Evolutionary conservation across 1,140 invertebrate genomes (phyloP).

Genomic region (Marisa cornuarietis): DNA sequence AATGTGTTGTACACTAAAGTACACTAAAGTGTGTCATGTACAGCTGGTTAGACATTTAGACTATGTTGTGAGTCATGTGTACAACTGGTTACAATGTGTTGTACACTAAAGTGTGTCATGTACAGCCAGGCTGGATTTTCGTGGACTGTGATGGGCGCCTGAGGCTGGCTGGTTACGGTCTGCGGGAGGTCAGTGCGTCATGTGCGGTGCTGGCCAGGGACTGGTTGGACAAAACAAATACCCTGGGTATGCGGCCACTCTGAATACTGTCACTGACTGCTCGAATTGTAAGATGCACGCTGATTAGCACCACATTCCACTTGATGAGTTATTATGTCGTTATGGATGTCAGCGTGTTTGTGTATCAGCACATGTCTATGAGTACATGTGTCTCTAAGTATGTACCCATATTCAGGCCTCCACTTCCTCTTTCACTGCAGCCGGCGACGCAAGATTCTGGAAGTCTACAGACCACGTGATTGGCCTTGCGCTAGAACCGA

Average conservation of each 20-base stretch:
- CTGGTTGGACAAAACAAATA: neutral
- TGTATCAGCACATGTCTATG: neutral
- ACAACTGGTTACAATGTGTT: neutral
- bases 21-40: too few relatives aligned
- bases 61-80: too few relatives aligned
- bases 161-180: slow-evolving; percentile 46
- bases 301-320: too few relatives aligned
- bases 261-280: too few relatives aligned
- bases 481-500: neutral
- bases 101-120: slow-evolving; percentile 1
- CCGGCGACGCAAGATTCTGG: slow-evolving; percentile 16
- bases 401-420: neutral
- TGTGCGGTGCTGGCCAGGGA: neutral
- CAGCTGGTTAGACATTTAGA: too few relatives aligned
- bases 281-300: too few relatives aligned
- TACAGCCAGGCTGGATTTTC: slow-evolving; percentile 48
- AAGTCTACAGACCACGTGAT: slow-evolving; percentile 17
- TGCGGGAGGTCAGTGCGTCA: slow-evolving; percentile 20
- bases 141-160: slow-evolving; percentile 48
- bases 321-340: too few relatives aligned
- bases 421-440: neutral
- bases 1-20: too few relatives aligned
- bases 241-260: neutral
- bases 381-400: neutral
- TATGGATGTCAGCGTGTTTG: neutral